A percentile compares a stretch with the other conserved stretches of the same genome.
phyloP scores from a whole-genome alignment of 2,113 vertebrate genomes.

The Hydrochoerus hydrochaeris region DNA sequence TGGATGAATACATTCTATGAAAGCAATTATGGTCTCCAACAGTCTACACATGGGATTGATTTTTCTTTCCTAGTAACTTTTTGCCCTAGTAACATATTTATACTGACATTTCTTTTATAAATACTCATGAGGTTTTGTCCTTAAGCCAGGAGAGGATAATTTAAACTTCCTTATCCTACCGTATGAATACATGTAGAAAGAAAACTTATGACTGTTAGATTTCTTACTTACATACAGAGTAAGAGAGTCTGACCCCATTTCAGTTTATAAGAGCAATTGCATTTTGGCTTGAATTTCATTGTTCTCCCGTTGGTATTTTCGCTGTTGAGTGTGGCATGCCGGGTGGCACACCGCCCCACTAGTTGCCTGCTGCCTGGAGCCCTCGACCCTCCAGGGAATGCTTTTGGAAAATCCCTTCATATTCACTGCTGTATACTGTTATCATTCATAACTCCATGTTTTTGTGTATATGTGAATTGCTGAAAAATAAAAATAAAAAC shows the following conservation, averaged over 20 bases:
- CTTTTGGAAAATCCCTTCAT: not conserved
- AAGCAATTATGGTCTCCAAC: slow-evolving; percentile 53
- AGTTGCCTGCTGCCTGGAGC: not conserved
- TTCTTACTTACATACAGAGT: slow-evolving; percentile 57
- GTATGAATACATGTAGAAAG: slow-evolving; percentile 18
- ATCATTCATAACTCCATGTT: not conserved
- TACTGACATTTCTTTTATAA: slow-evolving; percentile 64
- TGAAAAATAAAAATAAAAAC: not conserved
- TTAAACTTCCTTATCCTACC: slow-evolving; percentile 9
- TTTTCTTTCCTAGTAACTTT: slow-evolving; percentile 57
- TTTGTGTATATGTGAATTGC: not conserved
- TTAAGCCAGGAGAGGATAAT: slow-evolving; percentile 50
- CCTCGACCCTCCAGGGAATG: not conserved
- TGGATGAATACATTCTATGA: slow-evolving; percentile 12
- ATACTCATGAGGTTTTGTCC: slow-evolving; percentile 54
- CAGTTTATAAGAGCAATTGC: not conserved
- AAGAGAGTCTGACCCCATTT: not conserved
- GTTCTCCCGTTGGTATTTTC: not conserved
- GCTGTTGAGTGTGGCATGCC: rapidly evolving
- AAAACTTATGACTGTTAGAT: not conserved
- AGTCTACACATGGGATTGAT: slow-evolving; percentile 28
- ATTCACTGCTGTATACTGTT: rapidly evolving
- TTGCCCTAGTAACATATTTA: slow-evolving; percentile 55
- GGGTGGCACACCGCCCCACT: rapidly evolving
- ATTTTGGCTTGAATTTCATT: slow-evolving; percentile 19